These are phyloP conservation scores for Nematolebias whitei DNA, from an alignment of 2,113 vertebrate species.

Conservation along the genomic window DNA sequence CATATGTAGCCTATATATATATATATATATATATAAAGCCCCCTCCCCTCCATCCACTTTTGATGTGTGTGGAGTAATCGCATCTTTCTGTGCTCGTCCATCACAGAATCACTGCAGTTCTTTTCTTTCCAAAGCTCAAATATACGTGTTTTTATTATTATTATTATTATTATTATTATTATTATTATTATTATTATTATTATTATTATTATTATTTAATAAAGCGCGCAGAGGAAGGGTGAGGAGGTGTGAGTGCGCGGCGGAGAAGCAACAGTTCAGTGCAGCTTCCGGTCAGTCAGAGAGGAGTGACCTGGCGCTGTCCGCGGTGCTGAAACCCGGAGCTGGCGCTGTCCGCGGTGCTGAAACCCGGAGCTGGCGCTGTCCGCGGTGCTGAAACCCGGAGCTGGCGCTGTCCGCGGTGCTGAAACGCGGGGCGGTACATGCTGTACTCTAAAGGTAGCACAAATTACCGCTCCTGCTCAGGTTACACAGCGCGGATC, in stretches of 20 bases:
- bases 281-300: slow-evolving; percentile 53
- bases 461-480: background rate
- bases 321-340: slow-evolving; percentile 50
- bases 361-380: slow-evolving; percentile 53
- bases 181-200: no score
- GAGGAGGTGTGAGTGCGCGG: slow-evolving; percentile 4
- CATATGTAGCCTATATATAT: no score
- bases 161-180: no score
- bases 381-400: slow-evolving; percentile 53
- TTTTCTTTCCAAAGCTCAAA: background rate
- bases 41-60: background rate
- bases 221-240: background rate
- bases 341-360: slow-evolving; percentile 48
- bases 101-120: slow-evolving; percentile 36
- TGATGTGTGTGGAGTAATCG: slow-evolving; percentile 7
- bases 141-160: background rate
- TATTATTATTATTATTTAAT: no score
- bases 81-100: background rate
- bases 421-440: slow-evolving; percentile 55
- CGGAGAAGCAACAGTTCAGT: slow-evolving; percentile 65
- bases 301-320: slow-evolving; percentile 54
- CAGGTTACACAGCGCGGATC: background rate
- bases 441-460: slow-evolving; percentile 44
- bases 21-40: background rate
- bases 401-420: slow-evolving; percentile 43